Evolutionary conservation across 2,888 invertebrate species (phyloP), one percentile per base, ranked within the genome.

Genomic region (Diaperis boleti): DNA sequence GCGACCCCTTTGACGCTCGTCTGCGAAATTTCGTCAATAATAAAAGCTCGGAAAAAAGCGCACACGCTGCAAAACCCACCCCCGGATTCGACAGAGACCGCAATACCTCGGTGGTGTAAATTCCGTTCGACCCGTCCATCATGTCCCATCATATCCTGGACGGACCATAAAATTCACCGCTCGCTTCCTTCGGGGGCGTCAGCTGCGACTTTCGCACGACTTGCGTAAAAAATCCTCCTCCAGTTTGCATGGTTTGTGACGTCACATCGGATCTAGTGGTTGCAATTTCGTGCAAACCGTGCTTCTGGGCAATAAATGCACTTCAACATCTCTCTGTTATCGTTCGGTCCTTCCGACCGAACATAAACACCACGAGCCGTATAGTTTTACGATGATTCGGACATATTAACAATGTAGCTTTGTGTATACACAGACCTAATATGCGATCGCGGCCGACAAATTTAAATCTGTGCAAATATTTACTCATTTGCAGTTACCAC

Each of bases 131-230:
- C 64, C 64, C 55, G 57, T 37, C 64, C 56, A 56, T 64, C 64
- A 64, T 64, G 64, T 64, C 44, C 56, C 50, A n/a, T n/a, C n/a
- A 60, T 64, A 60, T 64, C 59, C 55, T 55, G 41, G 64, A 64
- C 60, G 49, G 59, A 44, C 54, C 54, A 63, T 63, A 57, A 62
- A 62, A 62, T 57, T 62, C 55, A 57, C 50, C 57, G 47, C 45
- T 59, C 54, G 52, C 57, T 59, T 29, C 37, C n/a, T n/a, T n/a
- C n/a, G n/a, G n/a, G 45, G 47, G 52, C 52, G 63, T 59, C 63
- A 63, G 63, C 59, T 59, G 63, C 44, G 45, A 54, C 49, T 63
- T 63, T 63, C 63, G 59, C 63, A 63, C 59, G 50, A 44, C 62
- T 62, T 50, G 22, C 26, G 52, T 39, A 52, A 52, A 52, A 37